Base-by-base conservation (phyloP, 2,797 vertebrate species). In the Silurus aristotelis region DNA sequence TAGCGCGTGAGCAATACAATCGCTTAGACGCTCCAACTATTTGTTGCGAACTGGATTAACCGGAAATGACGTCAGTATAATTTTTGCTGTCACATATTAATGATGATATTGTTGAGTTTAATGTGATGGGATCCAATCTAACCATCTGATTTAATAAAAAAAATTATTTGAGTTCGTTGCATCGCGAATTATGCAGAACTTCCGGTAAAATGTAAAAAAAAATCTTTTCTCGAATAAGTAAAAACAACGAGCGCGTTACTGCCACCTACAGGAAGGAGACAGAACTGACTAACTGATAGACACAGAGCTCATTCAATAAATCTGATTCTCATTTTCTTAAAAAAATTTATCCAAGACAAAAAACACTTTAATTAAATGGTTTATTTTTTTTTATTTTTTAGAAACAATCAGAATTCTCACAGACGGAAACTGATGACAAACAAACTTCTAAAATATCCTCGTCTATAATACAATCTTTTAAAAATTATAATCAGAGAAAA, bases 371-470 rank as follows among this genome's bases (percentile, higher is more conserved):
- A 78, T 83, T 72, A 77, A 81, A 85, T 22, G 3, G 12, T 67
- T 64, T 83, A 78, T 77, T 83, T 83, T 60, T n/a, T 19, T 13
- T 56, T 38, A 6, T 3, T 55, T 14, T 48, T 71, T 43, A 86
- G 25, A 86, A 86, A 86, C 61, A 66, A 56, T 19, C 25, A 20
- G 31, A 80, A 83, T 75, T 84, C 70, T 68, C 52, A 83, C 76
- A 67, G 19, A 88, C 66, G 43, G 19, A 80, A 84, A 80, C 19
- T 12, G 12, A 67, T 25, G 78, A 84, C 61, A 70, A 70, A 68
- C 66, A 5, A 48, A 58, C 25, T 20, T 58, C 83, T 86, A 75
- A 5, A 60, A n/a, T 0, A 58, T 17, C 17, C 63, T 56, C 8
- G 31, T 70, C 56, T 82, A 31, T 58, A 64, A 76, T 85, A 84